phyloP scores from a whole-genome alignment of 2,113 vertebrate genomes.

The Pavo muticus region DNA sequence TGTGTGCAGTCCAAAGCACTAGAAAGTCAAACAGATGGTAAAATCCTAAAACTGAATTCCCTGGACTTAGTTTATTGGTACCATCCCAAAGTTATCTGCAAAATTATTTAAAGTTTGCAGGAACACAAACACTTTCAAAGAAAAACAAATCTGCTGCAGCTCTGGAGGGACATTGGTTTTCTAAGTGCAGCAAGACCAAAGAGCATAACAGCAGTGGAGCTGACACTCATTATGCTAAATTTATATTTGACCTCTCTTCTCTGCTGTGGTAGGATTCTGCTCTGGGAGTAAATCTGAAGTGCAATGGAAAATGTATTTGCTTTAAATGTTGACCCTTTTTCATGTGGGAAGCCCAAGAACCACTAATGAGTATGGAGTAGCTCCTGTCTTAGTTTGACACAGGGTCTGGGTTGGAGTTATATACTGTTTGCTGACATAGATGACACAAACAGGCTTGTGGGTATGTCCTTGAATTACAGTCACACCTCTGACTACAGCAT shows the following conservation, averaged over 20 bases:
- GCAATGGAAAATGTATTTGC: background rate
- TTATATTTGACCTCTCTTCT: background rate
- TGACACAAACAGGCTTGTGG: background rate
- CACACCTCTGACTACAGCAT: background rate
- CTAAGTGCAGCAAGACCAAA: background rate
- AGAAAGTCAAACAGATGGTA: background rate
- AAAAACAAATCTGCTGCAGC: background rate
- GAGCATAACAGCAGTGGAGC: background rate
- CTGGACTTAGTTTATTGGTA: background rate
- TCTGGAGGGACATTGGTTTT: background rate
- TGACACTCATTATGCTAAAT: background rate
- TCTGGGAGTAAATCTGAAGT: background rate
- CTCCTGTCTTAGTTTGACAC: background rate
- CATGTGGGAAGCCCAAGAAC: background rate
- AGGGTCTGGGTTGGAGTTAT: background rate
- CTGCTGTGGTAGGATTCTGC: background rate
- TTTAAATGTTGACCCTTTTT: background rate
- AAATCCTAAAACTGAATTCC: background rate
- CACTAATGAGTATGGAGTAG: background rate
- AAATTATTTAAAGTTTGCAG: constrained; percentile 9
- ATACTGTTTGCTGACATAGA: background rate
- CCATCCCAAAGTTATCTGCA: background rate
- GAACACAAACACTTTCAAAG: background rate
- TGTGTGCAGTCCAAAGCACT: background rate
- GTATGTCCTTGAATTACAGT: background rate